These are phyloP conservation scores for Argyra leucocephala DNA, from an alignment of 2,888 invertebrate species.

Conservation along the genomic window DNA sequence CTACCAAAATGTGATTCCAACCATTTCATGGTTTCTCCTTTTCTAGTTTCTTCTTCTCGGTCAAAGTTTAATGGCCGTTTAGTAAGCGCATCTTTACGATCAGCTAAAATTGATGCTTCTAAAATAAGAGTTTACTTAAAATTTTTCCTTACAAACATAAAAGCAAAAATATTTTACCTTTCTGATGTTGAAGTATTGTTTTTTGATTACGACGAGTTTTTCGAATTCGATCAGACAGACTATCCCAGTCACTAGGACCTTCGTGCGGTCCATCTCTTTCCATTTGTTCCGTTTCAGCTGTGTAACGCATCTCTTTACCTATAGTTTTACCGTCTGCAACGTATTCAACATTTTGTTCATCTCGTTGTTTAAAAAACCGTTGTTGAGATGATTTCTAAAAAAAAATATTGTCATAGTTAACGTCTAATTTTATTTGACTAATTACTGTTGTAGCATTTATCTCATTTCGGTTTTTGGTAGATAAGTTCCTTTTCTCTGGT, in stretches of 20 bases:
- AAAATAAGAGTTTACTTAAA: conserved; percentile 15
- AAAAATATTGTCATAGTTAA: not conserved
- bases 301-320: conserved; percentile 70
- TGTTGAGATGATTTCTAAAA: conserved; percentile 52
- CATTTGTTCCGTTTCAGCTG: conserved; percentile 74
- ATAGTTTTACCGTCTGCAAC: conserved; percentile 71
- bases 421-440: not conserved
- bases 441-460: conserved; percentile 33
- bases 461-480: conserved; percentile 35
- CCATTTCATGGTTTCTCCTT: conserved; percentile 85
- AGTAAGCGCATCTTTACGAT: conserved; percentile 71
- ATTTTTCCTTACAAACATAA: conserved; percentile 17
- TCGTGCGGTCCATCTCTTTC: conserved; percentile 57
- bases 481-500: conserved; percentile 50
- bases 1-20: conserved; percentile 83
- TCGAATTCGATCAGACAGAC: conserved; percentile 65
- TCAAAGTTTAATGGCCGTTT: conserved; percentile 75
- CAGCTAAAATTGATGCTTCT: conserved; percentile 45
- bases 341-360: conserved; percentile 75
- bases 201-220: conserved; percentile 50
- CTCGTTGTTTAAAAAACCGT: conserved; percentile 60
- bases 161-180: conserved; percentile 39
- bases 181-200: conserved; percentile 44
- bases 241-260: conserved; percentile 64
- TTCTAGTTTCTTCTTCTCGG: conserved; percentile 79